Evolutionary conservation across 2,888 invertebrate species (phyloP), one percentile per base, ranked within the genome.

Genomic region (Eumerus sabulonum): DNA sequence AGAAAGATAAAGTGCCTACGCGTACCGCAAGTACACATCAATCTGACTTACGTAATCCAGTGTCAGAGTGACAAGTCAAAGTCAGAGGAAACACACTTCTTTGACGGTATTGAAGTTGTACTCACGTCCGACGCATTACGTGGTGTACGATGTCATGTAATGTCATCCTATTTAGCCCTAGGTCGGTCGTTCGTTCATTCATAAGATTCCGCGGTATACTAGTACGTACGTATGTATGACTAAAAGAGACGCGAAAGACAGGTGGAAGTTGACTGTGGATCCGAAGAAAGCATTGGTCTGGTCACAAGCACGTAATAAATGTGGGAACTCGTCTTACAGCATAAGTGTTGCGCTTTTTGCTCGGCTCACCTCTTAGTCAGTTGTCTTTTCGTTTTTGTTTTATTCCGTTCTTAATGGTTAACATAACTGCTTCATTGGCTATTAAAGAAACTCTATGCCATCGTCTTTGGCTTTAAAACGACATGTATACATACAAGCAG

Each of bases 141-240:
- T 79, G n/a, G 64, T 70, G 60, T 76, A 54, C 60, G 50, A 66
- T 56, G 56, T 50, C 60, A 62, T 73, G 73, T 74, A 72, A 72
- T 77, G 77, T 79, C 73, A 73, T 73, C 64, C 64, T 74, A 70
- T 60, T n/a, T 79, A 54, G 63, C 68, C 60, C 74, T 64, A 79
- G 79, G 79, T 74, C 79, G 79, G 73, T 66, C 79, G 70, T 79
- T 79, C 79, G 70, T 79, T 79, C 79, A 74, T 74, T 79, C 79
- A 79, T 70, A 74, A 68, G 59, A 36, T 47, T 50, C n/a, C 40
- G 48, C 12, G 1, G 18, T 42, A 18, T 16, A 35, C n/a, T 38
- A 17, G 13, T 40, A 44, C 17, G 35, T 9, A 12, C n/a, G 27
- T 27, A 7, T 7, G 27, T 27, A 4, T 7, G 27, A 27, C 27